Conservation (phyloP, 2,113 vertebrate species). For the Vicugna pacos region DNA sequence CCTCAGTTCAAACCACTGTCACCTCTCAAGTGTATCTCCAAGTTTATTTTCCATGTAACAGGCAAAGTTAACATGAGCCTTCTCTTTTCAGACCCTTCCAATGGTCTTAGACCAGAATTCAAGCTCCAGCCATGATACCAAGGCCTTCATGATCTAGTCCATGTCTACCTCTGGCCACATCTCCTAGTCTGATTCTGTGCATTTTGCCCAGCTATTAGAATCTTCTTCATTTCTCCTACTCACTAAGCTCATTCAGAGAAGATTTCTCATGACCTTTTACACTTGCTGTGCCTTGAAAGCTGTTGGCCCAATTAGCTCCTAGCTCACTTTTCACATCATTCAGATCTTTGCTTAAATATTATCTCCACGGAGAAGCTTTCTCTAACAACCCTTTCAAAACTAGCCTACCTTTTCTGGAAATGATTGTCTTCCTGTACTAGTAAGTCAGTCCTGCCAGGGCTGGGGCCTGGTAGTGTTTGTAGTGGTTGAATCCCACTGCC, state of each 20-base stretch:
- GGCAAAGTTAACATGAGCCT: neutral
- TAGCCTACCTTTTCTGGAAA: neutral
- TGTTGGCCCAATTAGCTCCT: neutral
- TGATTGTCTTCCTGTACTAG: neutral
- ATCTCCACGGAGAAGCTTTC: neutral
- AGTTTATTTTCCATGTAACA: neutral
- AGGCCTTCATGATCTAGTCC: neutral
- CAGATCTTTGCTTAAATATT: conserved; percentile 2
- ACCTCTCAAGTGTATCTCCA: neutral
- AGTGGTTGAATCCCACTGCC: neutral
- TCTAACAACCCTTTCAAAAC: conserved; percentile 26
- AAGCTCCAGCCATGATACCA: neutral
- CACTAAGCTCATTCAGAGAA: neutral
- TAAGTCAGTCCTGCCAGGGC: neutral
- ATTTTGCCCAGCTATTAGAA: neutral
- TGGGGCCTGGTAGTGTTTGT: neutral
- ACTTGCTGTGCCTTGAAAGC: neutral
- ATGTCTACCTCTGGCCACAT: neutral
- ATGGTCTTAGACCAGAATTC: neutral
- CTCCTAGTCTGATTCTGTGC: neutral
- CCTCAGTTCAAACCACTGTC: neutral
- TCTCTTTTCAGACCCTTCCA: neutral
- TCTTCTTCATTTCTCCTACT: conserved; percentile 4
- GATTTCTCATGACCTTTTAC: neutral
- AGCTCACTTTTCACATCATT: neutral